phyloP scores from a whole-genome alignment of 2,797 vertebrate genomes.

The Pangasius larnaudii region DNA sequence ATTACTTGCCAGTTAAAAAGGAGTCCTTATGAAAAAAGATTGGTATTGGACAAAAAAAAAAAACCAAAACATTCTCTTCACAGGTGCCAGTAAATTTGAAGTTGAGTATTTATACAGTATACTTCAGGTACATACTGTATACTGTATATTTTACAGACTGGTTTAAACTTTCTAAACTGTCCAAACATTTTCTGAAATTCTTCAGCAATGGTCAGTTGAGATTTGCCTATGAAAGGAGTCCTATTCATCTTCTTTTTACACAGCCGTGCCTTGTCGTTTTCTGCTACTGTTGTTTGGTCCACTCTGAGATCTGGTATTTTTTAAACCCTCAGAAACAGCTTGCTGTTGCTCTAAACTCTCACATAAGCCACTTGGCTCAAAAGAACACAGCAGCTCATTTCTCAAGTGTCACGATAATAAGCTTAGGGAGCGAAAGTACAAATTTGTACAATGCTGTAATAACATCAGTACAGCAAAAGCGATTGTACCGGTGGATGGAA shows the following conservation, averaged over 20 bases:
- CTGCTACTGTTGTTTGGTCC: neutral
- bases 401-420: constrained; percentile 36
- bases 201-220: neutral
- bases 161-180: neutral
- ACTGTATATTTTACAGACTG: neutral
- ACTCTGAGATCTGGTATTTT: neutral
- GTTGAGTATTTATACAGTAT: neutral
- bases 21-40: too few relatives aligned
- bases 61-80: too few relatives aligned
- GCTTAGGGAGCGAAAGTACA: constrained; percentile 2
- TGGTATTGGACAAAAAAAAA: too few relatives aligned
- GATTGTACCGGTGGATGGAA: neutral
- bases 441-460: neutral
- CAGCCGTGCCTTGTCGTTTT: neutral
- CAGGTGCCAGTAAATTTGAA: too few relatives aligned
- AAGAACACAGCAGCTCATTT: constrained; percentile 42
- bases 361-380: constrained; percentile 54
- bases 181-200: neutral
- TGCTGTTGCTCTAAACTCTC: constrained; percentile 6
- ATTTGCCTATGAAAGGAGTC: neutral
- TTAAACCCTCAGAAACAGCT: neutral
- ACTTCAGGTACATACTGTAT: neutral
- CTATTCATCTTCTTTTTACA: neutral
- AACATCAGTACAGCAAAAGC: neutral
- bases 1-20: too few relatives aligned